Evolutionary conservation across 2,797 vertebrate species (phyloP), one percentile per base, ranked within the genome.

Genomic region (Takifugu ocellatus): DNA sequence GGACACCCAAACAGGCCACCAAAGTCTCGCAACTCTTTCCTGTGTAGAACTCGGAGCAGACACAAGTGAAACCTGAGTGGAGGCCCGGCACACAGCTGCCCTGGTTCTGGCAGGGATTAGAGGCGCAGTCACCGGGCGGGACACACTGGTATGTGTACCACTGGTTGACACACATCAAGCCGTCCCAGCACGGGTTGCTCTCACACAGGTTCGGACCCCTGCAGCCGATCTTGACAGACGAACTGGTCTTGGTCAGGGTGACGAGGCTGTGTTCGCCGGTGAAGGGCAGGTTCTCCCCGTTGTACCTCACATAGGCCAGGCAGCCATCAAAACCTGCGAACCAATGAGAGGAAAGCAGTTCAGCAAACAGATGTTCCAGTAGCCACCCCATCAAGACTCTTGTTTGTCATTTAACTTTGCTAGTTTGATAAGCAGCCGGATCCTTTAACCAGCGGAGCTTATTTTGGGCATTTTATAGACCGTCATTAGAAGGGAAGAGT

Each of bases 71-170:
- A 53, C 91, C 90, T 0, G 85, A 58, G 6, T 70, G 88, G 0
- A 77, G 52, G 1, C 87, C 87, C 0, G 97, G 97, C 63, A 95
- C 93, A 0, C 96, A 99, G 86, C 90, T 97, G 61, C 97, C 97
- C 0, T 94, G 94, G 1, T 99, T 93, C 66, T 89, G 95, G 81
- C 97, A 99, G 1, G 97, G 96, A 50, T 66, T 85, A 3, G 97
- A 96, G 58, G 92, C 67, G 0, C 97, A 99, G 79, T 94, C 95
- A 0, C 97, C 97, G 0, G 95, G 94, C 0, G 91, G 93, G 24
- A 96, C 93, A 0, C 97, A 99, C 72, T 92, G 93, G 84, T 95
- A 97, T 1, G 93, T 91, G 3, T 93, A 93, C 97, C 97, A 99
- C 83, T 94, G 94, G 81, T 97, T 95, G 63, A 99, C 85, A 48